phyloP scores from a whole-genome alignment of 1,140 invertebrate species.

The Cydia amplana region DNA sequence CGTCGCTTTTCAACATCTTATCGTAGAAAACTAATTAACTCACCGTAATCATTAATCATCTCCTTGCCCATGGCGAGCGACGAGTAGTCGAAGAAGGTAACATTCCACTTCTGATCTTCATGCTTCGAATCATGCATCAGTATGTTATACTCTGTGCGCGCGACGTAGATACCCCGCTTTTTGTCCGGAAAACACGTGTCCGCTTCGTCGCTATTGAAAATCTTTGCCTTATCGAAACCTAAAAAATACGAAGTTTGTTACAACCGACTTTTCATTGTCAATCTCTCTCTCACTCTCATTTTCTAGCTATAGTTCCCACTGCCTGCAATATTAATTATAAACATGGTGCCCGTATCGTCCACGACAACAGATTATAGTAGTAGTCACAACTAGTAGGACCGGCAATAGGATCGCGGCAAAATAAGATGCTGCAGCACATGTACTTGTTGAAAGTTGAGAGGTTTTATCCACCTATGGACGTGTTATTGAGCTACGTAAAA shows the following conservation, averaged over 20 bases:
- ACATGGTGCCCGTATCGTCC: no score
- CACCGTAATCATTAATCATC: conserved; percentile 90
- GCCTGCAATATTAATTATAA: no score
- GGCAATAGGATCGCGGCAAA: no score
- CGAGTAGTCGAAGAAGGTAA: conserved; percentile 95
- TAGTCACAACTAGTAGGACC: no score
- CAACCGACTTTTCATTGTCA: no score
- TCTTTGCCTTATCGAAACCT: conserved; percentile 74
- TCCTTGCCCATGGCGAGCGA: conserved; percentile 87
- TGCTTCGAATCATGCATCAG: conserved; percentile 95
- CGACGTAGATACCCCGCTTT: conserved; percentile 85
- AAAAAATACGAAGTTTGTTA: conserved; percentile 12
- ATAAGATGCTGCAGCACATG: no score
- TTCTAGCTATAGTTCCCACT: no score
- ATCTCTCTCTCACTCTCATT: no score
- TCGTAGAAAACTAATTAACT: conserved; percentile 49
- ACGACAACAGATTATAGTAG: no score
- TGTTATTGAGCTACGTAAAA: no score
- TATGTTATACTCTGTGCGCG: conserved; percentile 95
- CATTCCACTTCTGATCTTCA: conserved; percentile 91
- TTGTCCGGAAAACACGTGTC: conserved; percentile 84
- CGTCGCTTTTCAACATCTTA: not conserved
- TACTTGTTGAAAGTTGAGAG: no score
- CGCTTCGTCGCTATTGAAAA: conserved; percentile 75
- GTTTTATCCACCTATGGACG: no score